Percentiles rank a stretch among this genome's conserved stretches.
Conservation (phyloP, 2,888 invertebrate species). For the Sinotaia quadrata region DNA sequence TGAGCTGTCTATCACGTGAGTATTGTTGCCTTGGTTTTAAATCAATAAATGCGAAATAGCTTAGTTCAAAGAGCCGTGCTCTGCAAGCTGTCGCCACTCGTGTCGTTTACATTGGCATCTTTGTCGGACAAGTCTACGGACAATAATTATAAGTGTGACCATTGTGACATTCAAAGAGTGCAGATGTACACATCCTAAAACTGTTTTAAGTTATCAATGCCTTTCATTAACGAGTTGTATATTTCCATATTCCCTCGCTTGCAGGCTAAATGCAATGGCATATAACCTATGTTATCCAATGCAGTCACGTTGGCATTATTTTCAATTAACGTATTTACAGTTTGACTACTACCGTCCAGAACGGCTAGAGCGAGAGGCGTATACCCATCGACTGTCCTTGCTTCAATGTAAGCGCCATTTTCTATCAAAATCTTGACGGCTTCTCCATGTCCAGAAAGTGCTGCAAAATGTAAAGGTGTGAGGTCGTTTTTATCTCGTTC, state of each 20-base stretch:
- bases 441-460: background rate
- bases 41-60: too few relatives aligned
- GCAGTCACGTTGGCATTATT: background rate
- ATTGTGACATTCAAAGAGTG: too few relatives aligned
- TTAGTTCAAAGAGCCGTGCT: too few relatives aligned
- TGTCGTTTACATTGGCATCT: too few relatives aligned
- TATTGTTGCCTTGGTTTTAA: too few relatives aligned
- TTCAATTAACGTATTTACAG: background rate
- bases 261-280: background rate
- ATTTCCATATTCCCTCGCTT: background rate
- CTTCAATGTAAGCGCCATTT: background rate
- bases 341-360: background rate
- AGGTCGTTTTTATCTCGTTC: background rate
- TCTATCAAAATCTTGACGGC: background rate
- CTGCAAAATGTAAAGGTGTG: background rate
- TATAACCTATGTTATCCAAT: background rate
- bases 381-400: background rate
- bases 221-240: background rate
- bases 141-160: too few relatives aligned
- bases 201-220: too few relatives aligned
- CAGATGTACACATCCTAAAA: too few relatives aligned
- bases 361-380: background rate
- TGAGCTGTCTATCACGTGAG: too few relatives aligned
- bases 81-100: too few relatives aligned
- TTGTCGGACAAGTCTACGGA: too few relatives aligned